Percentiles rank a stretch among this genome's conserved stretches.
These are phyloP conservation scores for Microplitis manilae DNA, from an alignment of 2,888 invertebrate species.

Conservation along the genomic window DNA sequence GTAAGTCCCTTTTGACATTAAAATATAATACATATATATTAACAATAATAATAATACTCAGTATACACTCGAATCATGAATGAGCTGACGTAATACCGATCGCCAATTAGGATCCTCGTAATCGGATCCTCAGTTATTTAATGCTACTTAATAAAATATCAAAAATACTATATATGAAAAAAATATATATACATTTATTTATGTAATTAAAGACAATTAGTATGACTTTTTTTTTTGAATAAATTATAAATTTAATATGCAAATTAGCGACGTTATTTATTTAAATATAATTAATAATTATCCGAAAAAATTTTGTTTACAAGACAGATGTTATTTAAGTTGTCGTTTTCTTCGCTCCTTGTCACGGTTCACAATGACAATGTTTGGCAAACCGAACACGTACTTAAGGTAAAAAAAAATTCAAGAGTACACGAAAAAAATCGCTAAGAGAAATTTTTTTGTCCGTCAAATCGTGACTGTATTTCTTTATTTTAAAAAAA, in stretches of 20 bases:
- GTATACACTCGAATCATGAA: constrained; percentile 18
- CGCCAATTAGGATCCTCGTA: constrained; percentile 29
- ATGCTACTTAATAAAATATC: background rate
- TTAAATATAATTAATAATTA: background rate
- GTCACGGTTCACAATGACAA: constrained; percentile 2
- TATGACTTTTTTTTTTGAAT: background rate
- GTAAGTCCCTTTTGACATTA: constrained; percentile 60
- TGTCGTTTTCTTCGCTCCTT: background rate
- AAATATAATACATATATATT: constrained; percentile 9
- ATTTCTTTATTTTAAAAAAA: background rate
- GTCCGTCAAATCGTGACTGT: background rate
- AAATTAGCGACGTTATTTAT: background rate
- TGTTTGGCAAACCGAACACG: constrained; percentile 9
- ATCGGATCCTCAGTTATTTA: background rate
- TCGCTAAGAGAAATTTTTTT: background rate
- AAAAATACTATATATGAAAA: background rate
- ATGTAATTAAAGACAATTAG: background rate
- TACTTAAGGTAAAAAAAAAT: background rate
- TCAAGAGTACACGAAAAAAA: background rate
- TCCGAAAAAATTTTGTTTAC: background rate
- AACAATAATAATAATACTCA: background rate
- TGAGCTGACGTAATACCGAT: constrained; percentile 31
- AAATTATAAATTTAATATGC: background rate
- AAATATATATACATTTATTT: background rate
- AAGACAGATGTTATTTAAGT: background rate